Conservation (phyloP, 2,113 vertebrate species). For the Hemichromis elongatus region DNA sequence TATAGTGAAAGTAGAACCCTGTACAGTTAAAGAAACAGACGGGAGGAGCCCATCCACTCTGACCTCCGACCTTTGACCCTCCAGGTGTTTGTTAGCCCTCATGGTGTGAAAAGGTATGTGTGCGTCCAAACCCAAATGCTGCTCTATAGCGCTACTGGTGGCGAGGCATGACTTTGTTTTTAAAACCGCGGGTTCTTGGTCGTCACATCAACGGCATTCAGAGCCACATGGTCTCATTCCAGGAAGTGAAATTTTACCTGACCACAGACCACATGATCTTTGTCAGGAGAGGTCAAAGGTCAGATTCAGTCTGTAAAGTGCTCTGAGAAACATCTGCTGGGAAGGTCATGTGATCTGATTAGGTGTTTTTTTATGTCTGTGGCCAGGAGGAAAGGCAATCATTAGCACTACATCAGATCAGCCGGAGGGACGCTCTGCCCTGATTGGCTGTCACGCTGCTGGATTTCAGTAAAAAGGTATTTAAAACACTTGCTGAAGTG, state of each 20-base stretch:
- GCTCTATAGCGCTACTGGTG: neutral
- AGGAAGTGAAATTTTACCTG: neutral
- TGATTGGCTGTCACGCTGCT: neutral
- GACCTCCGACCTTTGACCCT: neutral
- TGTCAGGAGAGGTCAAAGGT: neutral
- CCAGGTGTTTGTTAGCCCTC: neutral
- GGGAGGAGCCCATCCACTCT: neutral
- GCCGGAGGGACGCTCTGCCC: neutral
- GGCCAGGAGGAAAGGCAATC: neutral
- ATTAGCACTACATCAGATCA: neutral
- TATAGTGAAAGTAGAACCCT: slow-evolving; percentile 12
- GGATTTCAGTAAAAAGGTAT: neutral
- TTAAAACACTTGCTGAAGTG: neutral
- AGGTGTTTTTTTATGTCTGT: neutral
- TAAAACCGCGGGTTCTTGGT: neutral
- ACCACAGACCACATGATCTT: neutral
- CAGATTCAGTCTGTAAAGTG: neutral
- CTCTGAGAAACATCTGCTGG: neutral
- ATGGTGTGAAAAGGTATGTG: neutral
- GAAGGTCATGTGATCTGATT: neutral
- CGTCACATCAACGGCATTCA: neutral
- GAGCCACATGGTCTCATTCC: neutral
- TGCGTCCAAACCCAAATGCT: neutral
- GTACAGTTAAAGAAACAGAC: slow-evolving; percentile 2
- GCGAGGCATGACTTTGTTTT: neutral